Conservation (phyloP, 2,888 invertebrate species). For the Vesta saturnalis region DNA sequence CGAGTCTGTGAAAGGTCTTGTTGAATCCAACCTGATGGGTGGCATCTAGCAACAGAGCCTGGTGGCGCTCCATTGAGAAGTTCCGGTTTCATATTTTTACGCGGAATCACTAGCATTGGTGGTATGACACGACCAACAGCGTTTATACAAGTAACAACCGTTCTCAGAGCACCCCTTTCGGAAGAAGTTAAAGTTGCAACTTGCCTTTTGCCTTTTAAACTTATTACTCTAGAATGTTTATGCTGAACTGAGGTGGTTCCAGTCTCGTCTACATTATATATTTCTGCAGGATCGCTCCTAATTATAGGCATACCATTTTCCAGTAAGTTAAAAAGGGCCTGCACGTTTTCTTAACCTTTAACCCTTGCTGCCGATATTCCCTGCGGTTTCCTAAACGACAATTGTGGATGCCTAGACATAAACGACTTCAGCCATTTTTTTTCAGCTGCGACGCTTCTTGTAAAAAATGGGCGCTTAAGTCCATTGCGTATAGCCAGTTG, state of each 20-base stretch:
- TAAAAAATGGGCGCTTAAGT: constrained; percentile 43
- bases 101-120: constrained; percentile 52
- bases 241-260: background rate
- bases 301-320: background rate
- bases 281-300: constrained; percentile 40
- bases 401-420: constrained; percentile 35
- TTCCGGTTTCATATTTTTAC: constrained; percentile 49
- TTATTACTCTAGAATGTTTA: constrained; percentile 42
- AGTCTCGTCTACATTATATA: constrained; percentile 42
- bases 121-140: constrained; percentile 52
- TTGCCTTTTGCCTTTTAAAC: constrained; percentile 50
- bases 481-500: constrained; percentile 44
- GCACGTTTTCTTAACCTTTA: constrained; percentile 17
- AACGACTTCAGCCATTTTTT: constrained; percentile 42
- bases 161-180: constrained; percentile 51
- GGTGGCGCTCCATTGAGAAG: constrained; percentile 42
- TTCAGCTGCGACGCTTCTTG: constrained; percentile 23
- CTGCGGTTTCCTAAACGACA: constrained; percentile 22
- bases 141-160: constrained; percentile 48
- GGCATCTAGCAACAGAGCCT: constrained; percentile 39
- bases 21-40: background rate
- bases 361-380: constrained; percentile 38
- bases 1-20: background rate
- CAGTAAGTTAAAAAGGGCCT: background rate
- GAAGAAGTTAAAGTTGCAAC: constrained; percentile 51